Conservation (phyloP, 1,140 invertebrate genomes). For the Matsumurasca onukii region DNA sequence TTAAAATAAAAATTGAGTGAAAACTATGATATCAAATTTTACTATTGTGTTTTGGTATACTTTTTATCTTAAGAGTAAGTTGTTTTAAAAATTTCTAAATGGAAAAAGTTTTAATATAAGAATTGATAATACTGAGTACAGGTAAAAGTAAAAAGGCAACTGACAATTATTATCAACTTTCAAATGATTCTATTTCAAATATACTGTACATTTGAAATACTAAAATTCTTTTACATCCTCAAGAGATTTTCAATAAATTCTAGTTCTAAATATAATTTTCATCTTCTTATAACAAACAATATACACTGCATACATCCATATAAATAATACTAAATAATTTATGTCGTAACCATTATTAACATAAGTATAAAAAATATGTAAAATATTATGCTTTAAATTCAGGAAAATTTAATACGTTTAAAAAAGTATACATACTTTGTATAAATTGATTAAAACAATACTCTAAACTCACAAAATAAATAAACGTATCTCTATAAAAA, state of each 20-base stretch:
- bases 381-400: background rate
- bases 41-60: background rate
- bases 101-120: background rate
- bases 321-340: no score
- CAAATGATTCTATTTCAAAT: background rate
- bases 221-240: no score
- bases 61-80: background rate
- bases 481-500: background rate
- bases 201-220: background rate
- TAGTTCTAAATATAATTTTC: no score
- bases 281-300: no score
- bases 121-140: background rate
- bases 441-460: background rate
- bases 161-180: background rate
- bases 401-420: background rate
- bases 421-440: background rate
- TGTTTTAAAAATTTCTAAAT: background rate
- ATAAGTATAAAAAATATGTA: background rate
- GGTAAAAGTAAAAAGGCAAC: background rate
- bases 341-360: background rate
- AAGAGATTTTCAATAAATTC: no score
- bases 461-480: background rate
- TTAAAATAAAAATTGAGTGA: background rate
- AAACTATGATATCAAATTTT: background rate
- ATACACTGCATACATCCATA: background rate